Base-by-base conservation (phyloP, 2,113 vertebrate genomes). In the Solea solea region DNA sequence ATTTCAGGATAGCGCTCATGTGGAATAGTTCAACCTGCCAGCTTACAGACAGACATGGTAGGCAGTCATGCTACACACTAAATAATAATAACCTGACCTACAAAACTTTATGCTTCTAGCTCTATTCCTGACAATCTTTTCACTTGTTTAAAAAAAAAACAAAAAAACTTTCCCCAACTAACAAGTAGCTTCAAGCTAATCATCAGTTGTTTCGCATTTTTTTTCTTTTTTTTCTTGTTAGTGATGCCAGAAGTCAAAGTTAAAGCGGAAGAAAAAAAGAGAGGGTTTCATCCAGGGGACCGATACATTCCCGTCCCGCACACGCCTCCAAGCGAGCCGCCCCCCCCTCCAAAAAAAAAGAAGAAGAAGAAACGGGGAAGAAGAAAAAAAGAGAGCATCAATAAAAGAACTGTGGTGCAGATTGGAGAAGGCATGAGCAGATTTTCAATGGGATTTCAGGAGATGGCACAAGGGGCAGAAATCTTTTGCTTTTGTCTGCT, bases 401-500 rank as follows among this genome's bases (percentile, higher is more conserved):
- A 87, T 90, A 88, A 87, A 83, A 86, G 66, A 90, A 83, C 71
- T 69, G 76, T 72, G 70, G 75, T 57, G 69, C 74, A 90, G 89
- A 89, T 77, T 84, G 73, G 64, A 77, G 76, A 88, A 86, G 72
- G 86, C 79, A 90, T 83, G 86, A 84, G 76, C 76, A 85, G 86
- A 91, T 90, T 91, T 90, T 92, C 86, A 88, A 86, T 88, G 59
- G 90, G 81, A 86, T 89, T 90, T 90, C 79, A 83, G 81, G 58
- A 78, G 78, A 84, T 88, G 83, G 75, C 83, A 84, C 84, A 84
- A 81, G 86, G 81, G 81, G 84, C 82, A 87, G 75, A 90, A 92
- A 92, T 90, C 87, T 90, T 87, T 86, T 78, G 81, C 87, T 92
- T 91, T 92, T 93, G 92, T 93, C 88, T 91, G 90, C 80, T 64